Percentiles rank a stretch among this genome's conserved stretches.
These are phyloP conservation scores for Gymnodraco acuticeps DNA, from an alignment of 2,797 vertebrate species.

Conservation along the genomic window DNA sequence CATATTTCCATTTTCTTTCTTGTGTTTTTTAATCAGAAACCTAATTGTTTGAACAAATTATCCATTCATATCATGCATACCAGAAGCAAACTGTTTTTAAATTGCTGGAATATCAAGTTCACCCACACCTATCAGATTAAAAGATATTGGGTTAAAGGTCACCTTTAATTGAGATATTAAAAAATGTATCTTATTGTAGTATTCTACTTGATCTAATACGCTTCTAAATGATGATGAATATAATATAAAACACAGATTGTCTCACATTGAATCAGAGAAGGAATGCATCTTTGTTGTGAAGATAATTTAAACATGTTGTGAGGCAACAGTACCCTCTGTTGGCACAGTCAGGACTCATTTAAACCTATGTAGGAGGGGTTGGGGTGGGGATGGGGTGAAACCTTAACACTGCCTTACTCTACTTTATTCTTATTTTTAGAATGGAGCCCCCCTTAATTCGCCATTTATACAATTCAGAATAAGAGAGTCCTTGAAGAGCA, in stretches of 20 bases:
- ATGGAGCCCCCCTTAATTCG: slow-evolving; percentile 56
- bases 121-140: background rate
- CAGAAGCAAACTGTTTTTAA: background rate
- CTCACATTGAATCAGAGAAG: slow-evolving; percentile 15
- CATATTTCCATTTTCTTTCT: background rate
- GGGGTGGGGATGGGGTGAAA: slow-evolving; percentile 18
- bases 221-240: background rate
- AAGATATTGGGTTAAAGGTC: slow-evolving; percentile 22
- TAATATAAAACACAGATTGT: slow-evolving; percentile 29
- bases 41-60: background rate
- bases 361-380: slow-evolving; percentile 17
- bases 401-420: slow-evolving; percentile 23
- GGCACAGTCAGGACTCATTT: slow-evolving; percentile 60
- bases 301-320: slow-evolving; percentile 67
- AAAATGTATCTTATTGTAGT: background rate
- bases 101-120: background rate
- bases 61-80: background rate
- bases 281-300: slow-evolving; percentile 63
- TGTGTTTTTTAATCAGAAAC: background rate
- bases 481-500: slow-evolving; percentile 63
- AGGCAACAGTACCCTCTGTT: slow-evolving; percentile 85
- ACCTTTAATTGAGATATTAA: background rate
- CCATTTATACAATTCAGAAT: slow-evolving; percentile 52
- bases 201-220: slow-evolving; percentile 16
- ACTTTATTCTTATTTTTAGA: slow-evolving; percentile 55